Base-by-base conservation (phyloP, 64 coral and sea anemone species). In the Stylophora pistillata region DNA sequence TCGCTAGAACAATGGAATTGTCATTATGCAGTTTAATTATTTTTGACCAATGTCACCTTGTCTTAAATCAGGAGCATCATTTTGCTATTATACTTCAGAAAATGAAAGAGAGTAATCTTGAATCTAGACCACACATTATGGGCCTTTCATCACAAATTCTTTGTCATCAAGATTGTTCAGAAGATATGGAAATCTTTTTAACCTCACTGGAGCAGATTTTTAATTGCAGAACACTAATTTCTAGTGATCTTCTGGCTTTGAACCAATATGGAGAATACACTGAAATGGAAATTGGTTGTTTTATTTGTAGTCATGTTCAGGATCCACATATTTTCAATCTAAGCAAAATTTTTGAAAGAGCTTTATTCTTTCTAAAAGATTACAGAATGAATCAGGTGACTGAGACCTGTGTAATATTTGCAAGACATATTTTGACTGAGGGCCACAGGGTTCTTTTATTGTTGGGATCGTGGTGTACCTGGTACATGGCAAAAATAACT, bases 211-310 rank as follows among this genome's bases (percentile, higher is more conserved):
- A 92, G 47, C 13, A 55, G 0, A 20, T 25, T 5, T 92, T 92
- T 68, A 10, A 76, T 21, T 77, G 73, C 28, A 28, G 56, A 60
- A 68, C 20, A 56, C 55, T 74, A 61, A 23, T 92, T 74, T 92
- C 90, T 28, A 56, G 57, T 78, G 90, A 86, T 58, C 25, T 86
- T 25, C 27, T 92, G 9, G 90, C 82, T 37, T 56, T 92, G 62
- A 92, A 92, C 41, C 62, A 64, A 23, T 92, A 77, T 92, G 90
- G 82, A 60, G 90, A 86, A 86, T 37, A 79, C 9, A 26, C 73
- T 34, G 18, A 78, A 30, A 82, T 78, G 41, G 75, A 77, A 21
- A 13, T 92, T 20, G 18, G 54, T 25, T 71, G 14, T 21, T 92
- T 53, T 27, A 78, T 73, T 1, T 17, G 27, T 69, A 11, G 20